Base-by-base conservation (phyloP, 2,113 vertebrate species). In the Typhlomys cinereus region DNA sequence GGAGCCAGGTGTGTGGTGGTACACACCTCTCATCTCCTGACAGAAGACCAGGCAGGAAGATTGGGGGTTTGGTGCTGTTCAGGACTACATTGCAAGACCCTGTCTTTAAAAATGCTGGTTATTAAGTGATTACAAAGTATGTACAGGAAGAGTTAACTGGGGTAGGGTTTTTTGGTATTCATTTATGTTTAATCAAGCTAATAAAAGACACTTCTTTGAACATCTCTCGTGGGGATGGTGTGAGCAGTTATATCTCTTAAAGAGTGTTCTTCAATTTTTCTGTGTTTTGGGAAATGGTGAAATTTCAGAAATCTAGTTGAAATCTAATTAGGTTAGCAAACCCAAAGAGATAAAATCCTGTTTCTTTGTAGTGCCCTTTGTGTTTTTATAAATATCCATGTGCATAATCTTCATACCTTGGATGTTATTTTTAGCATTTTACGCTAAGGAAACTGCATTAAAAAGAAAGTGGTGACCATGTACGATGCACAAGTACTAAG, bases 351-450 rank as follows among this genome's bases (percentile, higher is more conserved):
- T 71, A 6, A 62, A 57, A 52, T 52, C 36, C 20, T 44, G 46
- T 44, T 67, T 92, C 20, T 57, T 87, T 36, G 62, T 48, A 21
- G 83, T 41, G 18, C 85, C 46, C 5, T 89, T 94, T 74, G 39
- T 71, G 54, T 41, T 66, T 93, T 82, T 81, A 29, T 36, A 70
- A 92, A 69, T 67, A 90, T 95, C 76, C 76, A 18, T 84, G 34
- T 39, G 57, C 18, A 73, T 70, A 54, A 44, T 86, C 64, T 13
- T 67, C 59, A 5, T 82, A 76, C 54, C 12, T 75, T 2, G 15
- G 13, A 71, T 57, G 20, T 41, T 87, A 66, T 59, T 84, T 83
- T 61, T 76, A 64, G 44, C 34, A 71, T 44, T 80, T 87, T 91
- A 31, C n/a, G 7, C 66, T 69, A 62, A 75, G 46, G 64, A 83